phyloP scores from a whole-genome alignment of 2,888 invertebrate genomes.

The Yponomeuta malinellus region DNA sequence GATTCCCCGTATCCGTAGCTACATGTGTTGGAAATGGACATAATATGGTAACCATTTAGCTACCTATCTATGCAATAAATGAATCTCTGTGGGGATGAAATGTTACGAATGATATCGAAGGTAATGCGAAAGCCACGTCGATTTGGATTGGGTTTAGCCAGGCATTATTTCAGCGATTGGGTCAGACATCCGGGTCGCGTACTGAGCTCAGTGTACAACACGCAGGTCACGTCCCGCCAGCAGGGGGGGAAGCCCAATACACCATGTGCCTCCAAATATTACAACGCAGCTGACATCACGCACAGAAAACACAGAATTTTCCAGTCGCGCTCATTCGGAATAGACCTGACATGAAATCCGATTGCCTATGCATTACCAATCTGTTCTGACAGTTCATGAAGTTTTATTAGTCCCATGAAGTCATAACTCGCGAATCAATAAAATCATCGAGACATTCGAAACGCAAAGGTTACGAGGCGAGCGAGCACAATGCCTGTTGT shows the following conservation, averaged over 20 bases:
- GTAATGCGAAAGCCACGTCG: background rate
- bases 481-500: slow-evolving; percentile 2
- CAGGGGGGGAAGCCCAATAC: slow-evolving; percentile 49
- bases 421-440: background rate
- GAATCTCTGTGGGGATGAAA: background rate
- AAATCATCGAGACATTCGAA: background rate
- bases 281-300: slow-evolving; percentile 46
- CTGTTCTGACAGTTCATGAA: slow-evolving; percentile 1
- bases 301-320: slow-evolving; percentile 36
- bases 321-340: slow-evolving; percentile 20
- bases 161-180: too few relatives aligned
- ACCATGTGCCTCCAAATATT: slow-evolving; percentile 49
- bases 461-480: background rate
- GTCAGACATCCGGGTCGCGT: slow-evolving; percentile 38
- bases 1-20: slow-evolving; percentile 43
- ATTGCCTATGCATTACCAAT: slow-evolving; percentile 21
- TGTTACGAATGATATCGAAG: background rate
- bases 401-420: background rate
- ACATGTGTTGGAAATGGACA: slow-evolving; percentile 31
- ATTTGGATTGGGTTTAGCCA: background rate
- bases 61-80: slow-evolving; percentile 25
- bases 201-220: slow-evolving; percentile 21
- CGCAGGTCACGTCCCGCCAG: slow-evolving; percentile 45
- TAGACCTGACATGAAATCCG: slow-evolving; percentile 31
- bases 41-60: slow-evolving; percentile 29